Evolutionary conservation across 2,797 vertebrate genomes (phyloP).

Genomic region (Poeciliopsis turneri): DNA sequence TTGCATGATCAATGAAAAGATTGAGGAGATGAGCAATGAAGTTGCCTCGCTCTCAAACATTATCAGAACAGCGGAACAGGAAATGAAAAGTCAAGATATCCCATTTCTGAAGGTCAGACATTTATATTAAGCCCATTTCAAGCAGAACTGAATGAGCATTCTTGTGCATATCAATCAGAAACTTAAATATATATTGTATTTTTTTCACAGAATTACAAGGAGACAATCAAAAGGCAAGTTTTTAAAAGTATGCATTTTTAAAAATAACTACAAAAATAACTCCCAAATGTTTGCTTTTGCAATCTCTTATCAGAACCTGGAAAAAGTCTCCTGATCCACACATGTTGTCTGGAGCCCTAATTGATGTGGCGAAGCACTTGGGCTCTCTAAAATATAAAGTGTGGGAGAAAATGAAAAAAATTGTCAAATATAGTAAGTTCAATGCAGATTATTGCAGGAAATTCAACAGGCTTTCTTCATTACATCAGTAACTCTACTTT

Average conservation of each 20-base stretch:
- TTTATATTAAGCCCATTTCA: not conserved
- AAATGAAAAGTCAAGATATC: constrained; percentile 76
- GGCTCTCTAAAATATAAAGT: constrained; percentile 82
- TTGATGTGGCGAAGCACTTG: constrained; percentile 81
- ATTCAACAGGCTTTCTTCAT: not conserved
- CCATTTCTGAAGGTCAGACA: constrained; percentile 79
- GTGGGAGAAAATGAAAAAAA: constrained; percentile 84
- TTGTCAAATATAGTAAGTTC: constrained; percentile 80
- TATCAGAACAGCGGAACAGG: constrained; percentile 76
- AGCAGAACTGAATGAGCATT: not conserved
- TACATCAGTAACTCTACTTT: not conserved
- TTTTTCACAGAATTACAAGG: constrained; percentile 80
- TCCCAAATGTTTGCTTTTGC: constrained; percentile 22
- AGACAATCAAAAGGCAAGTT: constrained; percentile 80
- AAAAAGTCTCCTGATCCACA: constrained; percentile 63
- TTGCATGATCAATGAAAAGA: constrained; percentile 63
- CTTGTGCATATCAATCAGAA: not conserved
- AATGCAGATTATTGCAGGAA: not conserved
- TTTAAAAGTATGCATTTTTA: not conserved
- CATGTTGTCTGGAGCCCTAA: constrained; percentile 64
- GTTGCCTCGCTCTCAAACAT: constrained; percentile 75
- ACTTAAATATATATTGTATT: constrained; percentile 18
- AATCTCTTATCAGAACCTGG: constrained; percentile 78
- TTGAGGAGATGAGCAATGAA: constrained; percentile 73
- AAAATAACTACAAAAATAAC: not conserved